Percentiles rank a stretch among this genome's conserved stretches.
Conservation (phyloP, 2,888 invertebrate genomes). For the Nephrotoma guestfalica region DNA sequence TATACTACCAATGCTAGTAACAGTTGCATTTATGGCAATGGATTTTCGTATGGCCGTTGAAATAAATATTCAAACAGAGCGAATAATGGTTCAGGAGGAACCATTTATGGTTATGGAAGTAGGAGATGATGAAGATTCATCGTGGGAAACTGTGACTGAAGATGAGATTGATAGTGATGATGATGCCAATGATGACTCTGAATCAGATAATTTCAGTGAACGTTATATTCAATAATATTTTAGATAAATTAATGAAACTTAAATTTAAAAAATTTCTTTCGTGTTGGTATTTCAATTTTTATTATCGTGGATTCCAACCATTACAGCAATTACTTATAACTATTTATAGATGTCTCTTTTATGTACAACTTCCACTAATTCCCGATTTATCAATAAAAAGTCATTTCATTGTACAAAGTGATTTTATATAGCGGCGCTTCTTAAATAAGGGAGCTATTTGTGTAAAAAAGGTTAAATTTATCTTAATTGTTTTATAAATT, state of each 20-base stretch:
- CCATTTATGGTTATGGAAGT: not conserved
- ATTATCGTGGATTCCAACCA: not conserved
- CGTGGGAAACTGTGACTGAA: conserved; percentile 1
- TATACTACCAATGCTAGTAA: conserved; percentile 49
- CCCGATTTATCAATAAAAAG: not conserved
- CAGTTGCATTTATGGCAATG: conserved; percentile 48
- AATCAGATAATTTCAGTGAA: not conserved
- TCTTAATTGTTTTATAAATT: not conserved
- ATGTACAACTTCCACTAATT: not conserved
- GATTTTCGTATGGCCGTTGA: conserved; percentile 53
- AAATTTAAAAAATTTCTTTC: not conserved
- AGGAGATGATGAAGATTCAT: not conserved
- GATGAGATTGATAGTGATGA: not conserved
- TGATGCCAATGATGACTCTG: not conserved
- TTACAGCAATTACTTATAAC: not conserved
- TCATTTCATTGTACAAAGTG: not conserved
- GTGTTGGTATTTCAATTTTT: not conserved
- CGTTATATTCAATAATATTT: not conserved
- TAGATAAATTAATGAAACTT: not conserved
- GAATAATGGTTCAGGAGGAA: conserved; percentile 19
- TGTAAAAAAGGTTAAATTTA: not conserved
- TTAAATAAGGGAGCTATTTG: not conserved
- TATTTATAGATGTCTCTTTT: not conserved
- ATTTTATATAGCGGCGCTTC: not conserved
- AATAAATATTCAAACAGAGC: conserved; percentile 42